Evolutionary conservation across 2,113 vertebrate genomes (phyloP).

Genomic region (Egretta garzetta): DNA sequence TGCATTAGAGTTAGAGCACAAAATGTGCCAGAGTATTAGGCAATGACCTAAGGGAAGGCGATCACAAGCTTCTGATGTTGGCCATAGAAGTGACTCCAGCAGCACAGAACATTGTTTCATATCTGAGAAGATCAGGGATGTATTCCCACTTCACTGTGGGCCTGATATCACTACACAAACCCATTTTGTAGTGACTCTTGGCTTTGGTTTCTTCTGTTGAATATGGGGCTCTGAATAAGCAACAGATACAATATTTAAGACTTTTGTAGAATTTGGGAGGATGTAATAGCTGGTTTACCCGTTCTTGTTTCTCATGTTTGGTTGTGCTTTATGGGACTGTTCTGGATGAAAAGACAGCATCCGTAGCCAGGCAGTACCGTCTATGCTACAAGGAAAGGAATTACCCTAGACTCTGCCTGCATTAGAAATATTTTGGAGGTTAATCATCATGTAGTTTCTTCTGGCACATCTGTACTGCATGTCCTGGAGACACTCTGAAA

Average conservation of each 20-base stretch:
- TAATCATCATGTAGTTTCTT: not conserved
- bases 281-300: not conserved
- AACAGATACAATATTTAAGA: not conserved
- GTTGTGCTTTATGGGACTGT: not conserved
- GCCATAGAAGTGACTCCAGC: fast-evolving
- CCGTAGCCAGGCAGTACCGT: not conserved
- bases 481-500: constrained; percentile 23
- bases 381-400: not conserved
- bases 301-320: not conserved
- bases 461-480: not conserved
- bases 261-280: not conserved
- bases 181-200: not conserved
- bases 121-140: not conserved
- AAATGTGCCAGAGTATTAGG: not conserved
- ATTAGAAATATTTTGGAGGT: not conserved
- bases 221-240: not conserved
- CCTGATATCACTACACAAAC: fast-evolving
- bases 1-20: not conserved
- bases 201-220: not conserved
- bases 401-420: not conserved
- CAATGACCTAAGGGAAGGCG: fast-evolving
- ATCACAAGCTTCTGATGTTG: not conserved
- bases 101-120: not conserved
- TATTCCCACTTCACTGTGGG: not conserved
- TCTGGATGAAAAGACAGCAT: not conserved